These are phyloP conservation scores for Eurystomus gularis DNA, from an alignment of 2,113 vertebrate genomes.

Conservation along the genomic window DNA sequence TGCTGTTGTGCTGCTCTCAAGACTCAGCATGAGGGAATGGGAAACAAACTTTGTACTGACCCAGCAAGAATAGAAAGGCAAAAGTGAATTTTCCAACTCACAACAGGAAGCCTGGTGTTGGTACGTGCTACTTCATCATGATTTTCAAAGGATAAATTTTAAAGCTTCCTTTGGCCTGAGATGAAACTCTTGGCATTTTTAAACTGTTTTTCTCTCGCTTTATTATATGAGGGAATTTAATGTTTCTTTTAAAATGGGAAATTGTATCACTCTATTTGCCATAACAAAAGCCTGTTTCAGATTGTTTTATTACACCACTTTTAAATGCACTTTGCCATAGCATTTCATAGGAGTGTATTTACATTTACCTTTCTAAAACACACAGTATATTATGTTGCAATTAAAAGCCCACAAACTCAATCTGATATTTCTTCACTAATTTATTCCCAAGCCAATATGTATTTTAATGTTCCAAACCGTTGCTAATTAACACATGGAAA, in stretches of 20 bases:
- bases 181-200: slow-evolving; percentile 3
- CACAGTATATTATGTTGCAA: slow-evolving; percentile 51
- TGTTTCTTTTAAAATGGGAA: slow-evolving; percentile 44
- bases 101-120: slow-evolving; percentile 45
- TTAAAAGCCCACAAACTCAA: slow-evolving; percentile 64
- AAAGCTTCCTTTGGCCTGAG: slow-evolving; percentile 49
- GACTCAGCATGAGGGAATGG: slow-evolving; percentile 28
- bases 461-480: slow-evolving; percentile 63
- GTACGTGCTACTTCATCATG: slow-evolving; percentile 23
- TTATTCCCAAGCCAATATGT: slow-evolving; percentile 60
- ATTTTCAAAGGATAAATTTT: slow-evolving; percentile 61
- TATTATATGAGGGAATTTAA: slow-evolving; percentile 27
- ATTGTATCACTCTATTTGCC: neutral
- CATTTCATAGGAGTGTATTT: slow-evolving; percentile 37
- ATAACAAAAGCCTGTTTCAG: slow-evolving; percentile 13
- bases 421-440: slow-evolving; percentile 63
- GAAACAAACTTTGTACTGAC: slow-evolving; percentile 52
- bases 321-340: neutral
- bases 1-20: slow-evolving; percentile 13
- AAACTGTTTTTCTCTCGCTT: neutral
- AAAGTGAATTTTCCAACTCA: neutral
- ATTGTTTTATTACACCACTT: slow-evolving; percentile 14
- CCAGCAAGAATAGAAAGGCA: slow-evolving; percentile 44
- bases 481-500: slow-evolving; percentile 66
- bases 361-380: slow-evolving; percentile 62